A percentile compares a stretch with the other conserved stretches of the same genome.
Evolutionary conservation across 2,888 invertebrate genomes (phyloP).

Genomic region (Eumacrocentrus americanus): DNA sequence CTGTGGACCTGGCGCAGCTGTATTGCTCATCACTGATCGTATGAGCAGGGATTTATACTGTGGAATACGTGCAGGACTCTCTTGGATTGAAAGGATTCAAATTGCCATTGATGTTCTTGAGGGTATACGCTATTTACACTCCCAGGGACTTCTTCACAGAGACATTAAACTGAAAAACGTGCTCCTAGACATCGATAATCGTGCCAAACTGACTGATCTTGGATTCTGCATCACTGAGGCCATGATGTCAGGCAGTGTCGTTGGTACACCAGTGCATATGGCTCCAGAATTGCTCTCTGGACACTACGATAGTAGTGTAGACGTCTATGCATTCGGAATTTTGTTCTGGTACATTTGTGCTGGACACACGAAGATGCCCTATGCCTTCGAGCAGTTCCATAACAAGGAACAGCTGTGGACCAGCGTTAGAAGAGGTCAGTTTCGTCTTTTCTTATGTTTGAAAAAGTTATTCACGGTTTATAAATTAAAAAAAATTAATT

Average conservation of each 20-base stretch:
- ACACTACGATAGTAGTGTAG: slow-evolving; percentile 81
- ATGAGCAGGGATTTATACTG: slow-evolving; percentile 79
- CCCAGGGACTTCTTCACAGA: slow-evolving; percentile 85
- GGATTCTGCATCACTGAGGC: slow-evolving; percentile 91
- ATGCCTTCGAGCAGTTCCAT: slow-evolving; percentile 80
- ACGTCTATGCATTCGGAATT: slow-evolving; percentile 89
- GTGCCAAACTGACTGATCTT: slow-evolving; percentile 84
- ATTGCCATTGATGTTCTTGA: slow-evolving; percentile 84
- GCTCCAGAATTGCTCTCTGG: slow-evolving; percentile 86
- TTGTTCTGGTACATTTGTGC: slow-evolving; percentile 91
- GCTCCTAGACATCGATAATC: slow-evolving; percentile 73
- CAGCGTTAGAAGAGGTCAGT: slow-evolving; percentile 78
- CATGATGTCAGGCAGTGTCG: slow-evolving; percentile 88
- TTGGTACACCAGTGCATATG: slow-evolving; percentile 90
- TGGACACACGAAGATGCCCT: slow-evolving; percentile 78
- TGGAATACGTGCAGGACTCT: slow-evolving; percentile 72
- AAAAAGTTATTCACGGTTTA: background rate
- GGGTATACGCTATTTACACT: slow-evolving; percentile 87
- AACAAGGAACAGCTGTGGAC: slow-evolving; percentile 88
- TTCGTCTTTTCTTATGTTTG: background rate
- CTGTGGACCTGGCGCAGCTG: slow-evolving; percentile 67
- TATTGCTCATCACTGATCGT: slow-evolving; percentile 80
- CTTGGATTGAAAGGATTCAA: slow-evolving; percentile 69
- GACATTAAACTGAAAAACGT: slow-evolving; percentile 92
- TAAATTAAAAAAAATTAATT: background rate